These are phyloP conservation scores for Corticium candelabrum DNA, from an alignment of 37 sponge, comb jelly and placozoan species.

Conservation along the genomic window DNA sequence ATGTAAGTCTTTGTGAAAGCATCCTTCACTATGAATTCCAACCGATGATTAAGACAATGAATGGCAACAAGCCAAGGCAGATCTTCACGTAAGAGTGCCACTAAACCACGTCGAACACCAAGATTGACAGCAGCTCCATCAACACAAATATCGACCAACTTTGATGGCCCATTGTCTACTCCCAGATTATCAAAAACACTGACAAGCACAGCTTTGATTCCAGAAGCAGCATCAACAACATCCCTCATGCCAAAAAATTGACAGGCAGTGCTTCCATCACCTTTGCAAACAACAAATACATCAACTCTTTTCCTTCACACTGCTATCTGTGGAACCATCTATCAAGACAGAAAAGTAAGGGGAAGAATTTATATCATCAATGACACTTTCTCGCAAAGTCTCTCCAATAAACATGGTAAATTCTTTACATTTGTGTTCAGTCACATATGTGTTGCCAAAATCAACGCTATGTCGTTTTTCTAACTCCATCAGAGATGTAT, in stretches of 20 bases:
- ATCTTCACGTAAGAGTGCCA: constrained; percentile 18
- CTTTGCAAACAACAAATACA: constrained; percentile 16
- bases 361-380: constrained; percentile 12
- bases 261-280: constrained; percentile 21
- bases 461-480: constrained; percentile 3
- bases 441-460: background rate
- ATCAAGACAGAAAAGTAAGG: constrained; percentile 23
- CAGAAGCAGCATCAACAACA: constrained; percentile 20
- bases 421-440: constrained; percentile 3
- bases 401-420: constrained; percentile 21
- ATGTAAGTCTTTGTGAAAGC: constrained; percentile 23
- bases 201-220: constrained; percentile 7
- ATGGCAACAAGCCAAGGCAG: constrained; percentile 16
- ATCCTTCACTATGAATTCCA: background rate
- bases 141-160: constrained; percentile 30
- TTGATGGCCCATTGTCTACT: constrained; percentile 7
- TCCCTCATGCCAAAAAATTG: constrained; percentile 14
- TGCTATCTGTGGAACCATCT: constrained; percentile 28
- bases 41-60: constrained; percentile 3
- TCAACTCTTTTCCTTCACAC: constrained; percentile 19
- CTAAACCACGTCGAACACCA: constrained; percentile 25
- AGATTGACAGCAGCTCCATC: constrained; percentile 36
- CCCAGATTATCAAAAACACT: constrained; percentile 7
- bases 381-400: constrained; percentile 15
- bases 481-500: too few relatives aligned